Evolutionary conservation across 2,113 vertebrate species (phyloP).

Genomic region (Notiomystis cincta): DNA sequence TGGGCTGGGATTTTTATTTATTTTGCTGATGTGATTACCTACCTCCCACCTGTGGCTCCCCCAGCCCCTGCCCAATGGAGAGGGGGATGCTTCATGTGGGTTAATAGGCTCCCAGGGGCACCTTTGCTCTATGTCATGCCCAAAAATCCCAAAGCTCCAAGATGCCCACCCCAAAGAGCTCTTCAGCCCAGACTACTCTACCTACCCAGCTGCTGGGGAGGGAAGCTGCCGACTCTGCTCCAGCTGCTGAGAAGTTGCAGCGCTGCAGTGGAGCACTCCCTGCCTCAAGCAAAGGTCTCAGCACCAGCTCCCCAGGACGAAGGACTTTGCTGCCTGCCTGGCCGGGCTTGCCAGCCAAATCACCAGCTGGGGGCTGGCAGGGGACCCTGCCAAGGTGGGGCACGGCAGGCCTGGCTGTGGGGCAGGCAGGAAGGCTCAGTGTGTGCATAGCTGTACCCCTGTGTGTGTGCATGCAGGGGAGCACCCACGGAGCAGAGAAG

Average conservation of each 20-base stretch:
- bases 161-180: fast-evolving
- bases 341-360: fast-evolving
- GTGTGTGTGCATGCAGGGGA: not conserved
- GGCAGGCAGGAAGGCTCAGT: not conserved
- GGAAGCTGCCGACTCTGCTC: not conserved
- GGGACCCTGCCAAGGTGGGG: not conserved
- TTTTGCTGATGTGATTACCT: not conserved
- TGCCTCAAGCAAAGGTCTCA: fast-evolving
- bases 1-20: not conserved
- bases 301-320: fast-evolving
- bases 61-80: fast-evolving
- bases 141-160: not conserved
- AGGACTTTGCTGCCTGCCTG: not conserved
- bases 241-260: not conserved
- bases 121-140: not conserved
- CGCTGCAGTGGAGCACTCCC: not conserved
- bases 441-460: not conserved
- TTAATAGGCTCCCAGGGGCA: not conserved
- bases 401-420: not conserved
- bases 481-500: fast-evolving
- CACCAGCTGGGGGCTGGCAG: fast-evolving
- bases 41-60: not conserved
- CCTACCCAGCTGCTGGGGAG: not conserved
- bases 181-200: not conserved
- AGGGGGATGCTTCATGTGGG: not conserved